These are phyloP conservation scores for Dryocosmus kuriphilus DNA, from an alignment of 2,888 invertebrate species.

Conservation along the genomic window DNA sequence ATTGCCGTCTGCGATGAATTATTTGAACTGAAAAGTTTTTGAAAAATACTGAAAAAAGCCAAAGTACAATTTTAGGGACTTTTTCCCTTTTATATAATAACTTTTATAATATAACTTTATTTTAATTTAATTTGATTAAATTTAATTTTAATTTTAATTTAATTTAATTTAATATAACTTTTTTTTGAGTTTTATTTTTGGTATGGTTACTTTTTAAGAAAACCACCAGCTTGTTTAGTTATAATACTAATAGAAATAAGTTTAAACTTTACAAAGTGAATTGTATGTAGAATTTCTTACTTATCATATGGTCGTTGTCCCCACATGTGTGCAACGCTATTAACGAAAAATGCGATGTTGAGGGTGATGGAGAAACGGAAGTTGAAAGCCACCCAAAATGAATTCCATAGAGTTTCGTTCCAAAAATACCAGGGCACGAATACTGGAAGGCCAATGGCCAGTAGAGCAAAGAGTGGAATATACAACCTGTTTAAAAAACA, in stretches of 20 bases:
- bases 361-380: slow-evolving; percentile 90
- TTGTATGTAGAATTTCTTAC: slow-evolving; percentile 76
- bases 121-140: too few relatives aligned
- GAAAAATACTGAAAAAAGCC: too few relatives aligned
- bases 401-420: slow-evolving; percentile 87
- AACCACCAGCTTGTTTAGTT: not conserved
- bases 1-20: too few relatives aligned
- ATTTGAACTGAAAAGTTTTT: too few relatives aligned
- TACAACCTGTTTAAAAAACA: slow-evolving; percentile 80
- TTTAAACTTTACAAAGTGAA: too few relatives aligned
- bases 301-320: slow-evolving; percentile 95
- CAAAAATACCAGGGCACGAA: slow-evolving; percentile 90
- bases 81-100: too few relatives aligned
- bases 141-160: too few relatives aligned
- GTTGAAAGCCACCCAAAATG: slow-evolving; percentile 91
- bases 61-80: too few relatives aligned
- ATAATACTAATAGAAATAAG: slow-evolving; percentile 23
- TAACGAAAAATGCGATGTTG: slow-evolving; percentile 96
- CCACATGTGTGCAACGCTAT: slow-evolving; percentile 96
- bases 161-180: too few relatives aligned
- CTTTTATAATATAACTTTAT: too few relatives aligned
- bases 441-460: slow-evolving; percentile 85
- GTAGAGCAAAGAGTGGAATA: slow-evolving; percentile 85
- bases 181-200: too few relatives aligned
- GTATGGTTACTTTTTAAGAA: too few relatives aligned